Evolutionary conservation across 2,113 vertebrate genomes (phyloP).

Genomic region (Planiliza haematocheilus): DNA sequence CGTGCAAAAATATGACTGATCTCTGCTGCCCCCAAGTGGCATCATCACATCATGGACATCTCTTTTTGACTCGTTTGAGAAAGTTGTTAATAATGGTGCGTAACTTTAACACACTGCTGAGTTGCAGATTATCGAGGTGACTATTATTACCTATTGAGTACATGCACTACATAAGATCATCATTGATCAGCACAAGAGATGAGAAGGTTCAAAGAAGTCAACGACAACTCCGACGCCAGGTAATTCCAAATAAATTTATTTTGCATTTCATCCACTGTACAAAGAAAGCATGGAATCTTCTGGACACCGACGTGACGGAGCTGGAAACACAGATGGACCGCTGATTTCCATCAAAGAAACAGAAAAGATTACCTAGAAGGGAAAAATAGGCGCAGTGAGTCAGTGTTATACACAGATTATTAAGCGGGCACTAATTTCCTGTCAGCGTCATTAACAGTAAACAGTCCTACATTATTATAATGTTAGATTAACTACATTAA

Average conservation of each 20-base stretch:
- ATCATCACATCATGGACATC: neutral
- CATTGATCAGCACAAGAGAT: neutral
- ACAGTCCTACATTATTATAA: neutral
- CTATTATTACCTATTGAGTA: too few relatives aligned
- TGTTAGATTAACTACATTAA: neutral
- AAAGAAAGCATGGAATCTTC: constrained; percentile 80
- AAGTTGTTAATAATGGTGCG: neutral
- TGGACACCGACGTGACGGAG: constrained; percentile 66
- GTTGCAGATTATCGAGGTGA: neutral
- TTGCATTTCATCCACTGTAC: constrained; percentile 84
- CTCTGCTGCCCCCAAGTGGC: constrained; percentile 78
- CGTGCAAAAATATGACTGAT: neutral
- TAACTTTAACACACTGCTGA: neutral
- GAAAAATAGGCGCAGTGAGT: too few relatives aligned
- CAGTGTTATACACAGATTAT: too few relatives aligned
- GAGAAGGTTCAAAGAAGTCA: neutral
- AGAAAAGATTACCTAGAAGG: constrained; percentile 60
- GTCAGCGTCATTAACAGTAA: neutral
- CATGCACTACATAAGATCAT: neutral
- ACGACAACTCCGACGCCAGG: neutral
- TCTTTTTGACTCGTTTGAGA: neutral
- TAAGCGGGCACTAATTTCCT: neutral
- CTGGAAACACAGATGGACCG: constrained; percentile 63
- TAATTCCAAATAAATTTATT: constrained; percentile 87
- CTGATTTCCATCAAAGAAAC: constrained; percentile 52